Evolutionary conservation across 2,797 vertebrate genomes (phyloP).

Genomic region (Lerista edwardsae): DNA sequence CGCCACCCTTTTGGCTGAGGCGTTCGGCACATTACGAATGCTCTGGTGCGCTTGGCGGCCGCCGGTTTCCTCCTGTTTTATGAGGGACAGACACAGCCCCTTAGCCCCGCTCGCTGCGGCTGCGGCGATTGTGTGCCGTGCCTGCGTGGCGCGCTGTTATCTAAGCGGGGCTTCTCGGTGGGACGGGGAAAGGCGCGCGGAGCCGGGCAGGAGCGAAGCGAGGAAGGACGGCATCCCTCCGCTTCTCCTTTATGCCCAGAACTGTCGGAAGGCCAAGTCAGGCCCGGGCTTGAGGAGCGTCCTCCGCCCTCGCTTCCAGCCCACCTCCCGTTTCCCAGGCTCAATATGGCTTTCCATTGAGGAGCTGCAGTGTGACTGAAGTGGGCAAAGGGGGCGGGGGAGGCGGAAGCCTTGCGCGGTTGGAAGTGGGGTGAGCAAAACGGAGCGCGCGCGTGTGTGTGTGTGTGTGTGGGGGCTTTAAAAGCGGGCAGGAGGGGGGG

Average conservation of each 20-base stretch:
- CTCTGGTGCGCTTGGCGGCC: background rate
- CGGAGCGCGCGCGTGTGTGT: background rate
- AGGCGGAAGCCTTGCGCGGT: background rate
- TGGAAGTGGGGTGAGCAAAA: background rate
- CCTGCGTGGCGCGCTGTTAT: background rate
- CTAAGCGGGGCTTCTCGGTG: background rate
- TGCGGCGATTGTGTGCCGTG: background rate
- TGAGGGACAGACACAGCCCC: background rate
- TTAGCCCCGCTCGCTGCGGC: conserved; percentile 8
- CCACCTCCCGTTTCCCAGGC: background rate
- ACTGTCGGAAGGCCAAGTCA: background rate
- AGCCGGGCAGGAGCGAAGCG: too few species aligned
- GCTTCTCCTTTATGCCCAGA: background rate
- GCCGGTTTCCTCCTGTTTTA: background rate
- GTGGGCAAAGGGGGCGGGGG: conserved; percentile 5
- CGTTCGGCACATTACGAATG: conserved; percentile 1
- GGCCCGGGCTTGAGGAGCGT: background rate
- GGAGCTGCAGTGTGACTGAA: conserved; percentile 25
- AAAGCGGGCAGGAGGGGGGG: background rate
- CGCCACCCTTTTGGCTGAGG: background rate
- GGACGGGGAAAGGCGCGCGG: too few species aligned
- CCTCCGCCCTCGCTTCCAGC: background rate
- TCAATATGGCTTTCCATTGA: conserved; percentile 27
- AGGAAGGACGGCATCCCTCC: background rate
- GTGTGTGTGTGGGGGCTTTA: too few species aligned